phyloP scores from a whole-genome alignment of 2,113 vertebrate species.

The Pampusana beccarii region DNA sequence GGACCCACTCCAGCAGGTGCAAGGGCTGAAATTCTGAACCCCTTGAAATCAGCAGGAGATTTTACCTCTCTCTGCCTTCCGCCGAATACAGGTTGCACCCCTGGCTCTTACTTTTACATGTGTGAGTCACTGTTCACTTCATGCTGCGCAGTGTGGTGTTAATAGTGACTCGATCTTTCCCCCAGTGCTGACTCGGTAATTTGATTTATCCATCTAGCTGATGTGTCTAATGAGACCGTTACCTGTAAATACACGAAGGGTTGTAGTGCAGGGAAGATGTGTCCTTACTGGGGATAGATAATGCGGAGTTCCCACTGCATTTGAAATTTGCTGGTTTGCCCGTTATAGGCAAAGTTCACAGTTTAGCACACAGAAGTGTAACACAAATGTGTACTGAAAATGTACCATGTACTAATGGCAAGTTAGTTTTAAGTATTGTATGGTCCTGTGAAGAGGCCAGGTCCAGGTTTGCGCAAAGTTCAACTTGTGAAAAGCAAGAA shows the following conservation, averaged over 20 bases:
- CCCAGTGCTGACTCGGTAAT: background rate
- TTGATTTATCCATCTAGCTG: background rate
- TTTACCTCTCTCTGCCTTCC: background rate
- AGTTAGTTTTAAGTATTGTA: background rate
- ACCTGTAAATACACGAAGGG: background rate
- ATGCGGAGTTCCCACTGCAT: background rate
- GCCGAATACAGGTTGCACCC: background rate
- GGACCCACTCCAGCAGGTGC: background rate
- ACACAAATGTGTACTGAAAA: background rate
- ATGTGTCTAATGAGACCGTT: background rate
- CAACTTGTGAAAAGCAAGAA: background rate
- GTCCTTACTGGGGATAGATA: background rate
- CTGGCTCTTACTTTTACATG: background rate
- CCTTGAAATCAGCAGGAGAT: background rate
- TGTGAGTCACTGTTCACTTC: background rate
- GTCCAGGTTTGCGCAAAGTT: background rate
- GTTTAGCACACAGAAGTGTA: background rate
- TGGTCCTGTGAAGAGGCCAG: rapidly evolving
- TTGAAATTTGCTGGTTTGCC: background rate
- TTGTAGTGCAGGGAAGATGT: background rate
- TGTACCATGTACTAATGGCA: background rate
- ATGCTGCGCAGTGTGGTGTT: background rate
- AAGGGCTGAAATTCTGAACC: background rate
- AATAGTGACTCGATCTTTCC: background rate
- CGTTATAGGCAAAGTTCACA: background rate